Conservation (phyloP, 2,888 invertebrate genomes). For the Acanthosepion pharaonis region DNA sequence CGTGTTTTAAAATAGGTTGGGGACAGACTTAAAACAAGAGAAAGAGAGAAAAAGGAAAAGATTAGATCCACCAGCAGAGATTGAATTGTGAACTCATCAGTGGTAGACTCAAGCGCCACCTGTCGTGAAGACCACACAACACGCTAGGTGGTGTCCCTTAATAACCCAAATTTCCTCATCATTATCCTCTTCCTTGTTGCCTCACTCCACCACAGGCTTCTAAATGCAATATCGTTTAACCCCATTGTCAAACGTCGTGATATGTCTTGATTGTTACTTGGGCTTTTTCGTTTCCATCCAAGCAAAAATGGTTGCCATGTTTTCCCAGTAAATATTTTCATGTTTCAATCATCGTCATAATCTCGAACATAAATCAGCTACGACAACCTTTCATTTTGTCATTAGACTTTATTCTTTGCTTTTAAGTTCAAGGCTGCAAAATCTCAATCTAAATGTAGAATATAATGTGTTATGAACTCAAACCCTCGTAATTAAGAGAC, state of each 20-base stretch:
- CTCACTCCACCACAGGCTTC: background rate
- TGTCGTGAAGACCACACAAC: conserved; percentile 21
- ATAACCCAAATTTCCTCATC: background rate
- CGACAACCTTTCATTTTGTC: background rate
- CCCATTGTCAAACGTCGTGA: too few relatives aligned
- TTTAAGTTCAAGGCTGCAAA: too few relatives aligned
- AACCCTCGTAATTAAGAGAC: too few relatives aligned
- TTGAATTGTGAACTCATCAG: background rate
- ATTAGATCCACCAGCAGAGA: background rate
- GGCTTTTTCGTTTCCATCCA: background rate
- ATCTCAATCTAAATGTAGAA: too few relatives aligned
- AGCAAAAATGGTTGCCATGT: too few relatives aligned
- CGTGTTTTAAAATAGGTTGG: background rate
- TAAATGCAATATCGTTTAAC: background rate
- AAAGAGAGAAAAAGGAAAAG: background rate
- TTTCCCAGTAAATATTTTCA: background rate
- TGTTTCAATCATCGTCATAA: background rate
- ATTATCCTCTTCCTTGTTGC: background rate
- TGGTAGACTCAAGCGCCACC: background rate
- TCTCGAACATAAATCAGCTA: background rate
- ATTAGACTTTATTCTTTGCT: too few relatives aligned
- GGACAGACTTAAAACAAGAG: background rate
- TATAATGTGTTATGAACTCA: too few relatives aligned
- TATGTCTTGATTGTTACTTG: background rate
- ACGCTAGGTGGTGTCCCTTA: background rate